Base-by-base conservation (phyloP, 2,888 invertebrate species). In the Tetranychus piercei region DNA sequence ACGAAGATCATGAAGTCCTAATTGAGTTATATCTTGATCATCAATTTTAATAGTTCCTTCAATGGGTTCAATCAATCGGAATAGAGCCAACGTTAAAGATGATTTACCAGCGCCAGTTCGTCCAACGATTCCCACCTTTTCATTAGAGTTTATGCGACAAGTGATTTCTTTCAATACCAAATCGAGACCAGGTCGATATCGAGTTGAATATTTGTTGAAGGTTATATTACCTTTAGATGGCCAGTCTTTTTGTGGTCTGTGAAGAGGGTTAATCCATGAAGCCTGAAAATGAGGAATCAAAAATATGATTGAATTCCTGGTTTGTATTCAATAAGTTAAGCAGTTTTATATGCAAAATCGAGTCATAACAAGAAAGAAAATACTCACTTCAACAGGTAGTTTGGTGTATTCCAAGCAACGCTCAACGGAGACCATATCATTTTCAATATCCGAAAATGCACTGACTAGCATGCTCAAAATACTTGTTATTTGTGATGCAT, bases 151-250 rank as follows among this genome's bases (percentile, higher is more conserved):
- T 44, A 94, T 88, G 73, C 85, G 83, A 82, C 92, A 92, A 71
- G 87, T 87, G 77, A 95, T 85, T 77, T 89, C 89, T 72, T 88
- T 88, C 76, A 95, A 85, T 69, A 94, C 93, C 75, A 94, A 87
- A 80, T 94, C 93, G 74, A 92, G 83, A 43, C 90, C 93, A 79
- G 90, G 87, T 78, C 94, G 87, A 84, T 95, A 94, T 6, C 92
- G 87, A 44, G 94, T 90, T 81, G 91, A 87, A 81, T 90, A 90
- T 79, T 90, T 85, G 78, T 88, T 87, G 81, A 96, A 91, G 78
- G 87, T 87, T 66, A 96, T 88, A 67, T 87, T 85, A 76, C 95
- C 95, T 66, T 86, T 84, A 76, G 86, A 85, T 3, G 96, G 95
- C 96, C 96, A 96, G 65, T 87, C 84, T 0, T 45, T 44, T 23